These are phyloP conservation scores for Phalacrocorax brasilianus DNA, from an alignment of 2,113 vertebrate species.

Conservation along the genomic window DNA sequence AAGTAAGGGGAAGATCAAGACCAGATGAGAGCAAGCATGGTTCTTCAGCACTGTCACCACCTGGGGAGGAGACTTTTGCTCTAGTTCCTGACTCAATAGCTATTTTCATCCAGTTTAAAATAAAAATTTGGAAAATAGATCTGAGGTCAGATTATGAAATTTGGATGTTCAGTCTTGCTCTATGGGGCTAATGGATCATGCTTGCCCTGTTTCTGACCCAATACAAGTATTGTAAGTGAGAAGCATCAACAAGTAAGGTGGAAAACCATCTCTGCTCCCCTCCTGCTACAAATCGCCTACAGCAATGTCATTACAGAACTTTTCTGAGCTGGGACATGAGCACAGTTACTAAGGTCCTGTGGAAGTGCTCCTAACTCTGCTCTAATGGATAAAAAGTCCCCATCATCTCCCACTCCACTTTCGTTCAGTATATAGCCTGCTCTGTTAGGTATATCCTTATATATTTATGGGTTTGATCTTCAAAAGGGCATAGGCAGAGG, in stretches of 20 bases:
- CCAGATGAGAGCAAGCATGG: rapidly evolving
- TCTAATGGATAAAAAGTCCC: not conserved
- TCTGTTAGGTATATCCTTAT: not conserved
- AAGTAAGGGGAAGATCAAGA: not conserved
- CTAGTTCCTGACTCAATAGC: not conserved
- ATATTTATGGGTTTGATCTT: not conserved
- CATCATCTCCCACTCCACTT: not conserved
- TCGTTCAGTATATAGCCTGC: not conserved
- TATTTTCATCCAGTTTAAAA: not conserved
- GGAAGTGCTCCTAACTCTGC: not conserved
- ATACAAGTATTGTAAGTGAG: not conserved
- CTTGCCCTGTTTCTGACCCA: not conserved
- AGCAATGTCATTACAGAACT: not conserved
- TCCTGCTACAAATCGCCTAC: not conserved
- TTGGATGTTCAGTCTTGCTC: not conserved
- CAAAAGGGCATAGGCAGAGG: not conserved
- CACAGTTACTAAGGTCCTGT: not conserved
- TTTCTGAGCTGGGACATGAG: not conserved
- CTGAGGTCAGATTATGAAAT: not conserved
- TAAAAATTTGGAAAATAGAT: not conserved
- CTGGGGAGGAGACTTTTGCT: not conserved
- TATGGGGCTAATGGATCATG: not conserved
- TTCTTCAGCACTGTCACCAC: not conserved
- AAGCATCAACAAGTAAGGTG: not conserved
- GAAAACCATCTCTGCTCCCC: not conserved